Evolutionary conservation across 2,113 vertebrate species (phyloP), one percentile per base, ranked within the genome.

Genomic region (Passer domesticus): DNA sequence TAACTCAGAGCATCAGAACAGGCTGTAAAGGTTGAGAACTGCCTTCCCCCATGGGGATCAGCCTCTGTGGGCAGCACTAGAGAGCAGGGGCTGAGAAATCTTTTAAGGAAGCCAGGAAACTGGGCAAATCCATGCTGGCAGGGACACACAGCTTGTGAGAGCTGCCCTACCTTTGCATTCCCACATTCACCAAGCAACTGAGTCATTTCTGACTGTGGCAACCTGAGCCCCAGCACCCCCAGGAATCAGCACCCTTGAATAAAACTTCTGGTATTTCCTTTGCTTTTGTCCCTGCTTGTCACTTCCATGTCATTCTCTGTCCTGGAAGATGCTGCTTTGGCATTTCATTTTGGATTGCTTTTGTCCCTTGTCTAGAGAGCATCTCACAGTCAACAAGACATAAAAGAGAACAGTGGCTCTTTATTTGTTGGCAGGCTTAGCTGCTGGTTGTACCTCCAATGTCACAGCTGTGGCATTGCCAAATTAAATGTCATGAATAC

Each of bases 151-250:
- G 17, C 31, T 60, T n/a, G 10, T 25, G 49, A 44, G 55, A 56
- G 13, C 10, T 63, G 28, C 33, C 44, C 47, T 74, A 22, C 33
- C 46, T 91, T 76, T 73, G 41, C 72, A 77, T 49, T 84, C 85
- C 31, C 31, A 64, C 21, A 27, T 58, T 20, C n/a, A 41, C 15
- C 0, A 0, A 78, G 43, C 58, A 50, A 7, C 2, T 14, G 35
- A 86, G 44, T 59, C 4, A 33, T 31, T 89, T n/a, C n/a, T 37
- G 35, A 37, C 35, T 37, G 35, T 37, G 35, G 35, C 35, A 37
- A 37, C 35, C 43, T 37, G 47, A 75, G 43, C 64, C 47, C n/a
- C 74, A 79, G 21, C 33, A 25, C 17, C 16, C 33, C 35, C 11
- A 46, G 28, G 46, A 66, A 52, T 78, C 46, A 78, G 30, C 39